Evolutionary conservation across 2,888 invertebrate genomes (phyloP).

Genomic region (Eumerus sabulonum): DNA sequence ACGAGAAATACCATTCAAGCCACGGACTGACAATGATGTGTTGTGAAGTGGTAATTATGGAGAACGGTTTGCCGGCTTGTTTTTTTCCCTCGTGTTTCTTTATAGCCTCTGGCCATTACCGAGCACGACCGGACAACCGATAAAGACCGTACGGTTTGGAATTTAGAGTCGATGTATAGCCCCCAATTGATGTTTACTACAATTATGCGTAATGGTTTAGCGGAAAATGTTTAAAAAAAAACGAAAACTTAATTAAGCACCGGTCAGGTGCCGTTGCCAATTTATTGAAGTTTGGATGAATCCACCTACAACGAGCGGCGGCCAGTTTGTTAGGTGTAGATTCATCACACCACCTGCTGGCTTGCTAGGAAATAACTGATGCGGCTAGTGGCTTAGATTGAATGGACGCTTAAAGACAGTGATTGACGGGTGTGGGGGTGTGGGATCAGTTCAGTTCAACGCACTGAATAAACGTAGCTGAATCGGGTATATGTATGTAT

Average conservation of each 20-base stretch:
- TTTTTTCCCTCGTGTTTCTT: background rate
- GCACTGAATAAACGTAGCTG: no score
- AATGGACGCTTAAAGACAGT: background rate
- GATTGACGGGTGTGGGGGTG: background rate
- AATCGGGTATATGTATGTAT: no score
- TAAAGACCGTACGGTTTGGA: conserved; percentile 4
- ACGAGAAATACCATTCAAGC: conserved; percentile 23
- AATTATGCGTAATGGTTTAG: conserved; percentile 43
- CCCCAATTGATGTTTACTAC: background rate
- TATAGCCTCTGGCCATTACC: background rate
- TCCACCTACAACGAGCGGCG: conserved; percentile 41
- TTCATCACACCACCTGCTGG: background rate
- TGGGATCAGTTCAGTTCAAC: background rate
- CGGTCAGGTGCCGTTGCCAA: conserved; percentile 21
- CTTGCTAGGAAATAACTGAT: background rate
- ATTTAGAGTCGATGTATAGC: background rate
- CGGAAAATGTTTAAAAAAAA: conserved; percentile 21
- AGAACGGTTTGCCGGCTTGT: conserved; percentile 1
- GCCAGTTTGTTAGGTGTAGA: conserved; percentile 13
- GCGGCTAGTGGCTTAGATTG: background rate
- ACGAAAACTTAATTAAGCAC: conserved; percentile 42
- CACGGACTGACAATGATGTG: conserved; percentile 51
- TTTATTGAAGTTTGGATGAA: conserved; percentile 5
- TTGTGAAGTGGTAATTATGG: conserved; percentile 59
- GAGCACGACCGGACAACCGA: conserved; percentile 1